phyloP scores from a whole-genome alignment of 1,140 invertebrate species.

The Micrasema longulum region DNA sequence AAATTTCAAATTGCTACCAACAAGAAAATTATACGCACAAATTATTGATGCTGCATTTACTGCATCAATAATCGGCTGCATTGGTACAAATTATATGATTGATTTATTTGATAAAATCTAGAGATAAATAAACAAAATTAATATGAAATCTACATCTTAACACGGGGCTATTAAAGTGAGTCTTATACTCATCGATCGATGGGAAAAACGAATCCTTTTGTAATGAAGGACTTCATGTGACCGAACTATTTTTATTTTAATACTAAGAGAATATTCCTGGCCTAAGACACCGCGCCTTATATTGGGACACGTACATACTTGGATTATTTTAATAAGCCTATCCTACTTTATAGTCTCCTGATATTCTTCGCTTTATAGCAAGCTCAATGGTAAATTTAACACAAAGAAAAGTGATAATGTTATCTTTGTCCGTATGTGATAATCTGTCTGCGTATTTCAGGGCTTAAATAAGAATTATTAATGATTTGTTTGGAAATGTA shows the following conservation, averaged over 20 bases:
- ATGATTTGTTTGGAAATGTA: conserved; percentile 44
- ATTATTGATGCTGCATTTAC: too few relatives aligned
- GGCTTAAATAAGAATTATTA: conserved; percentile 20
- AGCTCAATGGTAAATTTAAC: background rate
- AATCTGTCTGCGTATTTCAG: conserved; percentile 43
- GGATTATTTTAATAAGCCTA: background rate
- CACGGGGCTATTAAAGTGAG: too few relatives aligned
- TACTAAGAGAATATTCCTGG: conserved; percentile 7
- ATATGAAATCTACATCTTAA: too few relatives aligned
- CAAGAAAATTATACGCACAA: too few relatives aligned
- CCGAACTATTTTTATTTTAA: conserved; percentile 10
- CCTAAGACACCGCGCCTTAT: conserved; percentile 31
- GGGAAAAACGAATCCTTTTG: conserved; percentile 4
- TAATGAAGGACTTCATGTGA: conserved; percentile 10
- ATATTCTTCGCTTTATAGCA: too few relatives aligned
- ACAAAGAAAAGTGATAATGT: conserved; percentile 44
- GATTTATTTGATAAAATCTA: too few relatives aligned
- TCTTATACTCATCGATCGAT: too few relatives aligned
- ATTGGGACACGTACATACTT: conserved; percentile 33
- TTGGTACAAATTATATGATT: too few relatives aligned
- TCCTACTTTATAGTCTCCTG: background rate
- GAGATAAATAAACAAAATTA: too few relatives aligned
- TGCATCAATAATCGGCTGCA: too few relatives aligned
- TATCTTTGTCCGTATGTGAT: conserved; percentile 35
- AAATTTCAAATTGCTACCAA: too few relatives aligned